Conservation (phyloP, 2,113 vertebrate species). For the Semnornis frantzii region DNA sequence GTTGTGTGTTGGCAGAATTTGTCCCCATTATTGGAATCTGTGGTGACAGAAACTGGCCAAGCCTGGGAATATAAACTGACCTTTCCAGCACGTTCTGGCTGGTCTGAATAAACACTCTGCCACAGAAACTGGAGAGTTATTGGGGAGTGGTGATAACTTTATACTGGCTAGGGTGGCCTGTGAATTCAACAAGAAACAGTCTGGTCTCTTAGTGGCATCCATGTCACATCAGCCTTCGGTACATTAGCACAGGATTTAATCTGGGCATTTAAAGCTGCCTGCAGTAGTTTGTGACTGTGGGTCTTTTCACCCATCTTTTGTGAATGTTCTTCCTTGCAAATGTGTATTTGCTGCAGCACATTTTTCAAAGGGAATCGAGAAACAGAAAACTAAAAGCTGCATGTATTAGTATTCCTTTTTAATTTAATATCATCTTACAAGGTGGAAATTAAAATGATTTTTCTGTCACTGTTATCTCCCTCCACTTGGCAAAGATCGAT, state of each 20-base stretch:
- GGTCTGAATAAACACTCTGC: background rate
- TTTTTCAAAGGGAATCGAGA: slow-evolving; percentile 21
- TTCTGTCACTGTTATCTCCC: slow-evolving; percentile 43
- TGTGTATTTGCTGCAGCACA: background rate
- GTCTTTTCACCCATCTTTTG: background rate
- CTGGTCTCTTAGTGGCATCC: fast-evolving
- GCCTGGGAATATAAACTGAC: background rate
- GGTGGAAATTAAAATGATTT: slow-evolving; percentile 64
- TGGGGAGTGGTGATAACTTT: background rate
- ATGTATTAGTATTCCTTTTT: slow-evolving; percentile 21
- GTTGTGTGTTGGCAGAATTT: background rate
- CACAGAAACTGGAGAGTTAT: background rate
- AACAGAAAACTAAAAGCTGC: background rate
- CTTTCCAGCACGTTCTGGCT: background rate
- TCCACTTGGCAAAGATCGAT: slow-evolving; percentile 51
- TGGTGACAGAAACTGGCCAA: background rate
- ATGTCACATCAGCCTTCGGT: fast-evolving
- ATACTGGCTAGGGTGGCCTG: background rate
- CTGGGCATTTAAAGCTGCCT: background rate
- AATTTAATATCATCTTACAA: slow-evolving; percentile 58
- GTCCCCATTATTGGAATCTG: background rate
- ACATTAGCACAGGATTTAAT: background rate
- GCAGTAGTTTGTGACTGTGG: background rate
- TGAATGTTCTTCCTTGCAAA: background rate
- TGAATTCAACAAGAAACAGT: background rate